Evolutionary conservation across 2,888 invertebrate species (phyloP).

Genomic region (Psylliodes chrysocephalus): DNA sequence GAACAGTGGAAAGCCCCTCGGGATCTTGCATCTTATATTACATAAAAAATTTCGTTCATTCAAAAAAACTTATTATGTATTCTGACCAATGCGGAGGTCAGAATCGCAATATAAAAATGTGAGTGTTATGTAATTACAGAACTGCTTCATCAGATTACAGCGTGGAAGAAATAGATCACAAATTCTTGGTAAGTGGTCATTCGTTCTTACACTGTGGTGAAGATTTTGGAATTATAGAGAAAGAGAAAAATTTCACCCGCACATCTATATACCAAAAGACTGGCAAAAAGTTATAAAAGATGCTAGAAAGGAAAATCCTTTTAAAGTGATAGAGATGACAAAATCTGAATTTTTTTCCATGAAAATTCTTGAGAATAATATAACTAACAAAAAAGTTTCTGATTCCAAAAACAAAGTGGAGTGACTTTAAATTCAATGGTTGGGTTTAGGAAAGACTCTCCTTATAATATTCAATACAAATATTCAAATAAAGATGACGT

Average conservation of each 20-base stretch:
- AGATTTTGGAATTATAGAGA: conserved; percentile 42
- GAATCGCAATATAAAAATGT: too few relatives aligned
- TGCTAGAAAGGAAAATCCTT: conserved; percentile 34
- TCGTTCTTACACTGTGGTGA: too few relatives aligned
- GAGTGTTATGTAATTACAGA: conserved; percentile 43
- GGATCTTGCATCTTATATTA: conserved; percentile 43
- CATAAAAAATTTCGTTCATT: conserved; percentile 42
- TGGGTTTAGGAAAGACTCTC: too few relatives aligned
- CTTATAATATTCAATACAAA: too few relatives aligned
- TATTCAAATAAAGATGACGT: too few relatives aligned
- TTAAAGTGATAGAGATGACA: conserved; percentile 34
- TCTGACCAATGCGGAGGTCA: too few relatives aligned
- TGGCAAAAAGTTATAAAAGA: conserved; percentile 29
- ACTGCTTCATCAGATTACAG: conserved; percentile 37
- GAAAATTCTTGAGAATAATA: conserved; percentile 32
- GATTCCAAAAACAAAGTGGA: conserved; percentile 22
- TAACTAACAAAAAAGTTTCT: conserved; percentile 34
- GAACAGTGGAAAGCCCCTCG: too few relatives aligned
- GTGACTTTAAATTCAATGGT: conserved; percentile 26
- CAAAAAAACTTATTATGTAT: conserved; percentile 34
- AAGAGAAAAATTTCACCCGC: conserved; percentile 24
- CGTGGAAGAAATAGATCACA: too few relatives aligned
- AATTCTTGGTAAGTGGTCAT: too few relatives aligned
- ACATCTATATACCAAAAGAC: conserved; percentile 25
- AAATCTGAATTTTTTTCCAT: conserved; percentile 33